These are phyloP conservation scores for Champsocephalus esox DNA, from an alignment of 2,797 vertebrate genomes.

Conservation along the genomic window DNA sequence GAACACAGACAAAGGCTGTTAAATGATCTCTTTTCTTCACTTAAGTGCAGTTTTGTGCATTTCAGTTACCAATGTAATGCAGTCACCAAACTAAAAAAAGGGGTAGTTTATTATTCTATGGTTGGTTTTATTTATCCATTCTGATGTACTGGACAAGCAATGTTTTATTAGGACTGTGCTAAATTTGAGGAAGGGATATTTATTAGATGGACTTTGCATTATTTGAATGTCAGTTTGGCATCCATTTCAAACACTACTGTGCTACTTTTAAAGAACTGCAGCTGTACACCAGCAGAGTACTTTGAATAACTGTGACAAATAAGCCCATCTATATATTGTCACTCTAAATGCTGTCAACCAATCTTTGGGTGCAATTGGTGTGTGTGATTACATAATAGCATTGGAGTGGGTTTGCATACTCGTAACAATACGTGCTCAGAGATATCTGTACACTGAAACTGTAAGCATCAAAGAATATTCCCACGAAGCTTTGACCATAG, in stretches of 20 bases:
- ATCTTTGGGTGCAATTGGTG: neutral
- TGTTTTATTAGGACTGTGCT: neutral
- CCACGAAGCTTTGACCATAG: neutral
- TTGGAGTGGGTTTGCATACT: neutral
- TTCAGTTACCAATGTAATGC: neutral
- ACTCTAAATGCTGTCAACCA: neutral
- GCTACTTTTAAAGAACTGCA: neutral
- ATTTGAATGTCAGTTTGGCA: neutral
- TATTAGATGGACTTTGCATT: neutral
- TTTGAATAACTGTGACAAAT: neutral
- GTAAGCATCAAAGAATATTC: neutral
- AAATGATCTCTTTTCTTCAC: neutral
- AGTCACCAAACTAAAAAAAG: neutral
- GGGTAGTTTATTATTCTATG: neutral
- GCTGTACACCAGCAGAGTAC: neutral
- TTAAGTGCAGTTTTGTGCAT: neutral
- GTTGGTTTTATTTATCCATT: slow-evolving; percentile 22
- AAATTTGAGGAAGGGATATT: slow-evolving; percentile 3
- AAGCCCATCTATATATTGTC: neutral
- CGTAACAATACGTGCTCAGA: slow-evolving; percentile 1
- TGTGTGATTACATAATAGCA: neutral
- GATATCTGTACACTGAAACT: neutral
- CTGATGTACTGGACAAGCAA: neutral
- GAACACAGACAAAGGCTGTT: neutral
- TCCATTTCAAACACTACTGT: neutral